These are phyloP conservation scores for Ferdinandea cuprea DNA, from an alignment of 2,888 invertebrate species.

Conservation along the genomic window DNA sequence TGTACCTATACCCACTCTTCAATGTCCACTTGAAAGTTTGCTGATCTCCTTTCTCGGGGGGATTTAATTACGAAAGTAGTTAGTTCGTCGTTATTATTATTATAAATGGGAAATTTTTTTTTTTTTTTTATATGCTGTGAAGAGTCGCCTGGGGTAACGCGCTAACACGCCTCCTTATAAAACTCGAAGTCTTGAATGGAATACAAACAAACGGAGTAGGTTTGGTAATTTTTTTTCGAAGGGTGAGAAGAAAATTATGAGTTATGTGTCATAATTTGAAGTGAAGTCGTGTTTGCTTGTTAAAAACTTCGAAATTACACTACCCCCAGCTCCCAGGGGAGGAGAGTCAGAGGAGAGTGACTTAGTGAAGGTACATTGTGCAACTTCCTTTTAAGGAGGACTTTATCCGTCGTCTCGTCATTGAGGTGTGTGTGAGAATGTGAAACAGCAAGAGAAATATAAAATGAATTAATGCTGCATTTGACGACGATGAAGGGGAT, in stretches of 20 bases:
- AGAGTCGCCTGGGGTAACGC: slow-evolving; percentile 24
- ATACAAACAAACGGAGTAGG: slow-evolving; percentile 18
- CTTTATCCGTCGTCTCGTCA: slow-evolving; percentile 3
- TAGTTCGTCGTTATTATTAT: slow-evolving; percentile 67
- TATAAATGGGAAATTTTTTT: slow-evolving; percentile 45
- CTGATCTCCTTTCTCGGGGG: slow-evolving; percentile 62
- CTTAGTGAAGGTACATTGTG: slow-evolving; percentile 19
- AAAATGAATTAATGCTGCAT: slow-evolving; percentile 9
- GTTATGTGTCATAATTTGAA: slow-evolving; percentile 61
- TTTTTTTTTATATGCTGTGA: background rate
- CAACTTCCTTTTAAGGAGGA: slow-evolving; percentile 34
- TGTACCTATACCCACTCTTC: slow-evolving; percentile 41
- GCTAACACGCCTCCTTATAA: background rate
- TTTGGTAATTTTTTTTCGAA: background rate
- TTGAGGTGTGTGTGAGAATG: slow-evolving; percentile 1
- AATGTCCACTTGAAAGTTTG: slow-evolving; percentile 72
- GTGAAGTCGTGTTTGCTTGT: slow-evolving; percentile 52
- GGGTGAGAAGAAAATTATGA: slow-evolving; percentile 51
- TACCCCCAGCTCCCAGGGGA: slow-evolving; percentile 49
- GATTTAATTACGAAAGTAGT: slow-evolving; percentile 74
- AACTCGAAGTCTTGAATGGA: background rate
- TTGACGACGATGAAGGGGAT: slow-evolving; percentile 61
- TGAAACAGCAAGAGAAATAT: background rate
- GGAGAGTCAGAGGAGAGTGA: background rate
- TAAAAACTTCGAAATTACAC: slow-evolving; percentile 64